These are phyloP conservation scores for Orthosia incerta DNA, from an alignment of 2,888 invertebrate genomes.

Conservation along the genomic window DNA sequence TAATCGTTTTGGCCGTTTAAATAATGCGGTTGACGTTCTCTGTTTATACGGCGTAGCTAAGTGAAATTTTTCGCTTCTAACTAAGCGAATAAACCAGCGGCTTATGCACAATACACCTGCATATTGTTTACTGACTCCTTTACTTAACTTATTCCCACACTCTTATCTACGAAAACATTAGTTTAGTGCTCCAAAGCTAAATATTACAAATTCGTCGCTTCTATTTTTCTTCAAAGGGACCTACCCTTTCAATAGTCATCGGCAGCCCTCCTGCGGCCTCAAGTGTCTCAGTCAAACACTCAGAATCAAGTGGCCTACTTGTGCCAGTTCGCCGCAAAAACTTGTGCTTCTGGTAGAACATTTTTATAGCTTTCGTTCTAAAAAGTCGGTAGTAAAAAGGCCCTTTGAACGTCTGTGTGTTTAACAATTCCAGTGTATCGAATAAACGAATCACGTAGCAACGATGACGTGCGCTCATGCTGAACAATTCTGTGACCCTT, in stretches of 20 bases:
- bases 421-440: conserved; percentile 71
- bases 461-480: conserved; percentile 71
- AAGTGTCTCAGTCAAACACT: conserved; percentile 64
- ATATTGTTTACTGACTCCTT: background rate
- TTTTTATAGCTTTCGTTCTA: conserved; percentile 59
- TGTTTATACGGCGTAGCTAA: conserved; percentile 7
- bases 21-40: conserved; percentile 8
- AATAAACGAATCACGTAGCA: conserved; percentile 76
- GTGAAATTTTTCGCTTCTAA: background rate
- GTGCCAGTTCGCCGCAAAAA: conserved; percentile 57
- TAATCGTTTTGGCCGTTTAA: conserved; percentile 33
- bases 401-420: conserved; percentile 62
- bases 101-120: conserved; percentile 12
- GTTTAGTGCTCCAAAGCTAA: conserved; percentile 36
- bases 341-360: conserved; percentile 53
- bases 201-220: conserved; percentile 51
- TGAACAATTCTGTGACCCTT: conserved; percentile 72
- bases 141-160: background rate
- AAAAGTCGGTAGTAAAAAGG: conserved; percentile 60
- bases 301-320: conserved; percentile 65
- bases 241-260: conserved; percentile 59
- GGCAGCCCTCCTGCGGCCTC: conserved; percentile 58
- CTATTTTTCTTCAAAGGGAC: conserved; percentile 55
- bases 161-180: conserved; percentile 34
- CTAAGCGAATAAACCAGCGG: conserved; percentile 12